Base-by-base conservation (phyloP, 2,797 vertebrate genomes). In the Anas bahamensis region DNA sequence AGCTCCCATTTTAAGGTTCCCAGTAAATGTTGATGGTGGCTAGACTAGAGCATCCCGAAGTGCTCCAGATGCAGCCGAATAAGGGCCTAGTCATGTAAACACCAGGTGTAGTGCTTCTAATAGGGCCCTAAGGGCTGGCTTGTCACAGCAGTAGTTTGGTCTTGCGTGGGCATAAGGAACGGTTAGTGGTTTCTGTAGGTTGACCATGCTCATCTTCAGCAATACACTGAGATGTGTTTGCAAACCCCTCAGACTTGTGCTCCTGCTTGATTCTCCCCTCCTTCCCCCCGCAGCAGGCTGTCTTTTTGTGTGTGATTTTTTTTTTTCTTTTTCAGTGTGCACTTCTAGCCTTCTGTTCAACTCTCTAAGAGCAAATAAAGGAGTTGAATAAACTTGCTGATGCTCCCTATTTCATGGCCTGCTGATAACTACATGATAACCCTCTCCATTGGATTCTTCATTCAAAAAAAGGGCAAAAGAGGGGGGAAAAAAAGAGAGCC, bases 401-500 rank as follows among this genome's bases (percentile, higher is more conserved):
- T 95, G 92, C 93, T 89, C 68, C 83, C 77, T 53, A 73, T 96
- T 96, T 96, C 95, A 97, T 94, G 96, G 93, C 94, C 95, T 94
- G 94, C 91, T 81, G 95, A 88, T 94, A 97, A 92, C 92, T 94
- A 93, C 94, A 85, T 4, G 92, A 93, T 88, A 86, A 91, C 81
- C 59, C 78, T 90, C 86, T 90, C 86, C 85, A 90, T 71, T 95
- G 96, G 86, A 96, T 92, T 96, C 96, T 97, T 97, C 89, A 78
- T 97, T 91, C 10, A 23, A 83, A 89, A 91, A 65, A 33, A 21
- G 33, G 44, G 28, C 28, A 70, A 39, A 41, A 41, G 81, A 78
- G 73, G 50, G 22, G 22, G 5, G 9, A 91, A 83, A 93, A 94
- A 95, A 93, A 94, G 94, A 44, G 90, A 83, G 52, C 88, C 86